phyloP scores from a whole-genome alignment of 2,888 invertebrate genomes.

The Bugula neritina region DNA sequence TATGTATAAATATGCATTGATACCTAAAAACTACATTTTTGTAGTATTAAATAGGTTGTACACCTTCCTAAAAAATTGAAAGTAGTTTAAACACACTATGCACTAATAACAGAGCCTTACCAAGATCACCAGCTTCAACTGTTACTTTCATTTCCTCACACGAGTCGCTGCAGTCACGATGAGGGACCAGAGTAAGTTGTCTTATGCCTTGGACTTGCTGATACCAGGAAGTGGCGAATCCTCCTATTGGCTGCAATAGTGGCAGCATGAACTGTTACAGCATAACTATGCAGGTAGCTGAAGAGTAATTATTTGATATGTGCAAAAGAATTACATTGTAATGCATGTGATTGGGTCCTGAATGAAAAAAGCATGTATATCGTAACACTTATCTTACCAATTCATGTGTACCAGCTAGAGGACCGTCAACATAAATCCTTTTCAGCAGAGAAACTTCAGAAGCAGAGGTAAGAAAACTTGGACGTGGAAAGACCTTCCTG shows the following conservation, averaged over 20 bases:
- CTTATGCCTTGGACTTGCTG: conserved; percentile 69
- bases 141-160: conserved; percentile 69
- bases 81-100: too few relatives aligned
- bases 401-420: conserved; percentile 62
- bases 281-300: too few relatives aligned
- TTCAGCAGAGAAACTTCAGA: conserved; percentile 63
- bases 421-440: conserved; percentile 69
- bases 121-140: conserved; percentile 65
- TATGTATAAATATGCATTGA: too few relatives aligned
- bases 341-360: too few relatives aligned
- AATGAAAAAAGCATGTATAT: too few relatives aligned
- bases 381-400: conserved; percentile 56
- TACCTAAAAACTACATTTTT: too few relatives aligned
- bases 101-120: too few relatives aligned
- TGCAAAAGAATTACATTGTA: too few relatives aligned
- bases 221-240: conserved; percentile 74
- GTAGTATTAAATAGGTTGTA: too few relatives aligned
- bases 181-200: conserved; percentile 68
- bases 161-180: conserved; percentile 66
- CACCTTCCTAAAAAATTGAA: too few relatives aligned
- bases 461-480: conserved; percentile 59
- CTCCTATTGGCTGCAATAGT: conserved; percentile 68
- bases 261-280: too few relatives aligned
- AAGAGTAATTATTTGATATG: too few relatives aligned
- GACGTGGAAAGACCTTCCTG: conserved; percentile 68